Evolutionary conservation across 2,888 invertebrate species (phyloP), one percentile per base, ranked within the genome.

Genomic region (Limulus polyphemus): DNA sequence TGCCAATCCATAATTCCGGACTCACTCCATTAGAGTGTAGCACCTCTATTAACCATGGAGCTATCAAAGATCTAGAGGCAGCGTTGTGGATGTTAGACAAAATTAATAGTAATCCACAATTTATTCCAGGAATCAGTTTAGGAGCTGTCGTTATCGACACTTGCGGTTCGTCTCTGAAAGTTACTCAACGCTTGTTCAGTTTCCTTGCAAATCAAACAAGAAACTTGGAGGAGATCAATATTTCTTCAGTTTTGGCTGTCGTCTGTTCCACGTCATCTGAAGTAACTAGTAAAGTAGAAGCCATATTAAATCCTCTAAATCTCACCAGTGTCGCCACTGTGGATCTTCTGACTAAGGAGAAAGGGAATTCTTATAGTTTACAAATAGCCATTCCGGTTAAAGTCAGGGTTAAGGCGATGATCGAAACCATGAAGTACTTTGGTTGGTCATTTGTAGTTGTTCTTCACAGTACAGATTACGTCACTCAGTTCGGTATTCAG

Each of bases 381-480:
- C 69, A 73, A 65, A 70, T 72, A 62, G 71, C 71, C 17, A 64
- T 70, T 1, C 70, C 73, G 10, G 59, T 71, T 10, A 67, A 70
- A 56, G 65, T 67, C 54, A 64, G 71, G 55, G 70, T 69, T 10
- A 68, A 75, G 72, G 74, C 75, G 7, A 72, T 76, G 49, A 70
- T 74, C 10, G 71, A 74, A 57, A 72, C 75, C 0, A 64, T 78
- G 58, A 65, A 70, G 14, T 69, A 73, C 58, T 67, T 78, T 16
- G 71, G 74, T 4, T 78, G 78, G 78, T 70, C 72, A 17, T 77
- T 74, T 63, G 73, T 78, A 12, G 74, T 72, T 7, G 71, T 77
- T 12, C 74, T 78, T 11, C 74, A 67, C 50, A 67, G 65, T 55
- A 48, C 54, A 5, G 63, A 68, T 50, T 13, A 48, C 7, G 49